Evolutionary conservation across 2,888 invertebrate genomes (phyloP), one percentile per base, ranked within the genome.

Genomic region (Eupithecia tripunctaria): DNA sequence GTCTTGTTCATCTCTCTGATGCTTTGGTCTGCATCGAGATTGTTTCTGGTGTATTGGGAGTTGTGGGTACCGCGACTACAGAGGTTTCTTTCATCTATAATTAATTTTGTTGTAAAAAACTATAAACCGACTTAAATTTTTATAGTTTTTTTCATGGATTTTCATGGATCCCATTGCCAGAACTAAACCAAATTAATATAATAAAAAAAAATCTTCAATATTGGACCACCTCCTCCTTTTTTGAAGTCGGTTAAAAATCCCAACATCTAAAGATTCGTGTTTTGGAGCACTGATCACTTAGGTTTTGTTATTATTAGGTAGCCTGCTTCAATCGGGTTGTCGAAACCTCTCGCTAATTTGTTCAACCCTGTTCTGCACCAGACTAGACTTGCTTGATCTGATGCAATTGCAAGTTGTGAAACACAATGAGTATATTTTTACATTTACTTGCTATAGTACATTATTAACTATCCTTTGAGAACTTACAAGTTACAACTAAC

Each of bases 271-370:
- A n/a, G n/a, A n/a, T n/a, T n/a, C n/a, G 51, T 51, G 51, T 51
- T 21, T 51, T 47, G 47, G 10, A 51, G 21, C 51, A 12, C 51
- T n/a, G n/a, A 6, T 47, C 47, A 21, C 21, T 51, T 12, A 51
- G 21, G 51, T 51, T 12, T 5, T 21, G 12, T 51, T 36, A 29
- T 32, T 4, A n/a, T 10, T 36, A 60, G 25, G 29, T 32, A 18
- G 32, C 4, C 36, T n/a, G 36, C 4, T 32, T 10, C 18, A 21
- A 64, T 14, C 21, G 73, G 76, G 78, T 77, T 84, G 82, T 81
- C 79, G 81, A 82, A 83, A 82, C 79, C 63, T 47, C 74, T 70
- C 75, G 84, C 83, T 88, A 87, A 88, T 88, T 86, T 82, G 83
- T 82, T 86, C 75, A 29, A n/a, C n/a, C n/a, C n/a, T 75, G 72